Evolutionary conservation across 2,797 vertebrate species (phyloP).

Genomic region (Amazona finschi): DNA sequence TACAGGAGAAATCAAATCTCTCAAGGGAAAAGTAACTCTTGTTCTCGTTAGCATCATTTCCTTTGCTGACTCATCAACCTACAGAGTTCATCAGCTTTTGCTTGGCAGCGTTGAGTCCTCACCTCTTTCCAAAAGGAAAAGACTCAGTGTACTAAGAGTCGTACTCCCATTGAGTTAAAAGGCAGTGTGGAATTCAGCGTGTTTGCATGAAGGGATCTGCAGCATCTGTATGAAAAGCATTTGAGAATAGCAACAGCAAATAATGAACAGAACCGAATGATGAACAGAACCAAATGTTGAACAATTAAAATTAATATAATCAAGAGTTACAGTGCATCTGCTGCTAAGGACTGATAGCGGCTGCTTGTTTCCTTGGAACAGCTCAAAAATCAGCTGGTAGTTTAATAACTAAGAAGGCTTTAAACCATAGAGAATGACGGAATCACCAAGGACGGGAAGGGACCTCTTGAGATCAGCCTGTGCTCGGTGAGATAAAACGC

Average conservation of each 20-base stretch:
- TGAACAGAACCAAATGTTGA: not conserved
- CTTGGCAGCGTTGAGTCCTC: not conserved
- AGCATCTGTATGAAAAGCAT: not conserved
- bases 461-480: not conserved
- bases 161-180: not conserved
- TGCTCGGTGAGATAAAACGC: not conserved
- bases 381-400: not conserved
- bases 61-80: not conserved
- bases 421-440: not conserved
- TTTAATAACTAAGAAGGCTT: not conserved
- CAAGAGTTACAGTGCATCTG: not conserved
- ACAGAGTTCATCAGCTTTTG: not conserved
- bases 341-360: conserved; percentile 17
- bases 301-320: not conserved
- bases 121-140: not conserved
- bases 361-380: not conserved
- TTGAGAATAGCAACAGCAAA: not conserved
- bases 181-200: not conserved
- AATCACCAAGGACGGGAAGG: not conserved
- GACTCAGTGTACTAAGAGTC: not conserved
- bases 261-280: not conserved
- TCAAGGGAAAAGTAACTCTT: not conserved
- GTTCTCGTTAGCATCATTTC: not conserved
- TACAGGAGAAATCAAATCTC: not conserved
- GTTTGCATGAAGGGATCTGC: not conserved